Conservation (phyloP, 2,888 invertebrate species). For the Micoletzkya japonica region DNA sequence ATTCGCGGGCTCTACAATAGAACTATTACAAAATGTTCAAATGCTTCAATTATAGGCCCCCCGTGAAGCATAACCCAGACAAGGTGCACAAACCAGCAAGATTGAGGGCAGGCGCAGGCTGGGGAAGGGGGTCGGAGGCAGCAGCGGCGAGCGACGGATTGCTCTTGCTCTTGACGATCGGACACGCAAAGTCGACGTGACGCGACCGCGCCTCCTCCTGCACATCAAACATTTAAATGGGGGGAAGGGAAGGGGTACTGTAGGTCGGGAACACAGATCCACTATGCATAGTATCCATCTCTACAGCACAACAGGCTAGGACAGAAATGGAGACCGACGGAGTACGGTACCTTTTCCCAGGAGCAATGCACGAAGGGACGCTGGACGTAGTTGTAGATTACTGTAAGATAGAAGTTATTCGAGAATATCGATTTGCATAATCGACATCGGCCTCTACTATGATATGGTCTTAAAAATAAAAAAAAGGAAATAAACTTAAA, state of each 20-base stretch:
- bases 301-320: no score
- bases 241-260: neutral
- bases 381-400: constrained; percentile 99
- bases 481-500: no score
- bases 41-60: no score
- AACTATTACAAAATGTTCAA: neutral
- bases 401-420: constrained; percentile 64
- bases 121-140: constrained; percentile 66
- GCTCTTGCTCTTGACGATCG: constrained; percentile 64
- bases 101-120: constrained; percentile 51
- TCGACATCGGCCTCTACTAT: neutral
- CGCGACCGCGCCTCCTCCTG: constrained; percentile 93
- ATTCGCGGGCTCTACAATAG: no score
- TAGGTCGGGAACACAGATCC: neutral
- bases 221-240: neutral
- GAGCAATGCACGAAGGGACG: constrained; percentile 98
- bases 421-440: neutral
- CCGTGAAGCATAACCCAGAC: neutral
- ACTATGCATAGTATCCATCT: neutral
- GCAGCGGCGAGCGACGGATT: constrained; percentile 64
- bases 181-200: constrained; percentile 82
- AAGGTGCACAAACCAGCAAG: neutral
- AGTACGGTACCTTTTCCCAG: constrained; percentile 80
- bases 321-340: neutral
- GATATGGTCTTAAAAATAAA: neutral